Base-by-base conservation (phyloP, 2,888 invertebrate species). In the Sphecodes monilicornis region DNA sequence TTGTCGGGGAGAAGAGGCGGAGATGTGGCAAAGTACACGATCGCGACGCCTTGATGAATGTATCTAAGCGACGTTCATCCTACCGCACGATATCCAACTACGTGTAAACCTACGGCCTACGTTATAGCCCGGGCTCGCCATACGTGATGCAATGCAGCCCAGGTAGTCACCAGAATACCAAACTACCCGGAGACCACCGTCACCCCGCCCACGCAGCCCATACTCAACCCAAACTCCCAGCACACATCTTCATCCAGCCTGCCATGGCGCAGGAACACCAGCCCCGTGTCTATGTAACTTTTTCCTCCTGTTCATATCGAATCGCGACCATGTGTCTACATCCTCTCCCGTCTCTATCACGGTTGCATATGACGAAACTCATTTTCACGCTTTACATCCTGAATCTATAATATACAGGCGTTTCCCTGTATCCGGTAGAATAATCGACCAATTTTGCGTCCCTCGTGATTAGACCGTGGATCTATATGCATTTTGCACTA, bases 121-220 rank as follows among this genome's bases (percentile, higher is more conserved):
- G 88, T 89, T 91, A 89, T 90, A 90, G 90, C 89, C 86, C 76
- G 41, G 78, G 81, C 81, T 87, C 91, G 81, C 89, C 87, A 92
- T 91, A 92, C 93, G 93, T 92, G 93, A 93, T 91, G 92, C 92
- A 91, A 93, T 92, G 93, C 91, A 89, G 89, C 89, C 82, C 73
- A 80, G 80, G 86, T 88, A 91, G 90, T 90, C 92, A 84, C 84
- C 85, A 66, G 93, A 93, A 93, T 93, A 93, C 92, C 86, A 91
- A 92, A 92, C 85, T 87, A 89, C 84, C 78, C 79, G 10, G 18
- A 1, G 36, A 57, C 39, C 22, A 26, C 71, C 26, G 32, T 41
- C 69, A 36, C 57, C 76, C 81, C 82, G n/a, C 22, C 54, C 76
- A 73, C 50, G 60, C 74, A 72, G 78, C 80, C 76, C 75, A 60